These are phyloP conservation scores for Petrocephalus schoutedeni DNA, from an alignment of 2,797 vertebrate species.

Conservation along the genomic window DNA sequence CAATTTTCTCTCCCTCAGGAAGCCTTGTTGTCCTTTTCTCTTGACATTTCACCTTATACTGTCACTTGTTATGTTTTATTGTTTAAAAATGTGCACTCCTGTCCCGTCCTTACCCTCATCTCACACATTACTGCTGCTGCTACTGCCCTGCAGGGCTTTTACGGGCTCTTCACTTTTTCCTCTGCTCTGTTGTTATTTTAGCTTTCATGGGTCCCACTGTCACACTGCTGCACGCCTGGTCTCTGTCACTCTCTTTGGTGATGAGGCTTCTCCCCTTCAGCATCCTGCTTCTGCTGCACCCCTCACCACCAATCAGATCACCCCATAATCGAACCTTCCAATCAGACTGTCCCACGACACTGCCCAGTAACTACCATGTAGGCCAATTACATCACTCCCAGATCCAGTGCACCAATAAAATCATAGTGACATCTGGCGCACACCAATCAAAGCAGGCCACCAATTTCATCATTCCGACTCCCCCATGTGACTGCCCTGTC, in stretches of 20 bases:
- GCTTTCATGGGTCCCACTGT: not conserved
- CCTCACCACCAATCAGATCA: not conserved
- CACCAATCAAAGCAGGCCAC: not conserved
- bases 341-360: not conserved
- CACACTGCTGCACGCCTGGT: not conserved
- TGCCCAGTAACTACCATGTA: not conserved
- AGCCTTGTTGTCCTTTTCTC: not conserved
- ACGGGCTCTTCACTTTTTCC: not conserved
- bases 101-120: not conserved
- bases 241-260: constrained; percentile 20
- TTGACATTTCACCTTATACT: not conserved
- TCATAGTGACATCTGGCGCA: not conserved
- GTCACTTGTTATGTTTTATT: not conserved
- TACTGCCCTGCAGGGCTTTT: not conserved
- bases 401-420: not conserved
- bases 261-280: constrained; percentile 73
- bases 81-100: not conserved
- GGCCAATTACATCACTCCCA: not conserved
- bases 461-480: not conserved
- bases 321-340: constrained; percentile 19
- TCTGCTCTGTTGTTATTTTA: not conserved
- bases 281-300: constrained; percentile 29
- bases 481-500: not conserved
- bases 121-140: not conserved
- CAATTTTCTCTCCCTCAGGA: not conserved